phyloP scores from a whole-genome alignment of 2,797 vertebrate species.

The Liasis olivaceus region DNA sequence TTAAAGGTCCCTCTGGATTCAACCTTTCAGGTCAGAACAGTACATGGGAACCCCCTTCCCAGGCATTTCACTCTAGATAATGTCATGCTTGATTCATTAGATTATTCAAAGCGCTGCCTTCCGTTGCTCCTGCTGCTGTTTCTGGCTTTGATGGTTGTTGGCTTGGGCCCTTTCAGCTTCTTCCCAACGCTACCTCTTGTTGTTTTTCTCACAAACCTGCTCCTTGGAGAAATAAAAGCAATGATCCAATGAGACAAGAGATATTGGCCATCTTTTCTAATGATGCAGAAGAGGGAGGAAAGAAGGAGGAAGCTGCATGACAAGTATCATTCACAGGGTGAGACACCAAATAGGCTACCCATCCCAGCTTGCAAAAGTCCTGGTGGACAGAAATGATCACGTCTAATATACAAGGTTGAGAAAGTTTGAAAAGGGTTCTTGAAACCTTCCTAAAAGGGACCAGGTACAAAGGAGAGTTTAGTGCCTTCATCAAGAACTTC shows the following conservation, averaged over 20 bases:
- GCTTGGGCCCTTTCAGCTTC: conserved; percentile 37
- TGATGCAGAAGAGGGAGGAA: not conserved
- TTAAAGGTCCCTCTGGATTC: conserved; percentile 59
- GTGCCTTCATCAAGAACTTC: not conserved
- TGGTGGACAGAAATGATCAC: not conserved
- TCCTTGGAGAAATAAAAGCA: conserved; percentile 6
- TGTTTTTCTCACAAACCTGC: conserved; percentile 15
- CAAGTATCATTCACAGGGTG: not conserved
- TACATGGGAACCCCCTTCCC: conserved; percentile 74
- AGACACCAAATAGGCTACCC: not conserved
- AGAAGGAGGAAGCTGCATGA: not conserved
- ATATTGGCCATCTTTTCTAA: not conserved
- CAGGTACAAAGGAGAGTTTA: not conserved
- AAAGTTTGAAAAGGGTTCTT: not conserved
- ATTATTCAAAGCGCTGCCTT: conserved; percentile 50
- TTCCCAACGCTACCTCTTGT: conserved; percentile 23
- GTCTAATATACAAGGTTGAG: not conserved
- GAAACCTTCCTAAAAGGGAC: not conserved
- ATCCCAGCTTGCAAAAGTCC: not conserved
- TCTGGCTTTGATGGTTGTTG: conserved; percentile 32
- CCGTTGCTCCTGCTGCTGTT: conserved; percentile 22
- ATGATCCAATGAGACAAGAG: not conserved
- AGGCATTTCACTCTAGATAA: conserved; percentile 71
- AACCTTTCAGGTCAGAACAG: conserved; percentile 67
- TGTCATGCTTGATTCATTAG: conserved; percentile 66